Conservation (phyloP, 2,797 vertebrate species). For the Scomberomorus guttatus region DNA sequence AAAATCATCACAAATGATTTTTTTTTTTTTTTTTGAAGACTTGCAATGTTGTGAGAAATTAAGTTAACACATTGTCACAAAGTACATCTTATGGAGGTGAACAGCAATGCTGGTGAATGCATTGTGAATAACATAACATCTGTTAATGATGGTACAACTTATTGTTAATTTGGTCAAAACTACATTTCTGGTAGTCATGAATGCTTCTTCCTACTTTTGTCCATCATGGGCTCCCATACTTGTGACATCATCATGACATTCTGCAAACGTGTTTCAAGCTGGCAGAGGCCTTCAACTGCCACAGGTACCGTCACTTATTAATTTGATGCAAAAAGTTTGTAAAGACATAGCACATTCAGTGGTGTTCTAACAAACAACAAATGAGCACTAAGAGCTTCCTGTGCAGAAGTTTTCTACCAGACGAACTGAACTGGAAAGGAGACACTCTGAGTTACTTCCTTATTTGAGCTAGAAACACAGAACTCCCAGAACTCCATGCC, state of each 20-base stretch:
- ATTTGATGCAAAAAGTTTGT: conserved; percentile 2
- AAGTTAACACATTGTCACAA: not conserved
- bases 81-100: not conserved
- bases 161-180: not conserved
- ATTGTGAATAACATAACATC: not conserved
- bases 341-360: not conserved
- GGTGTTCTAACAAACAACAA: not conserved
- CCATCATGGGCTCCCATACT: conserved; percentile 66
- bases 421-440: conserved; percentile 19
- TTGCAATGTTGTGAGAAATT: not conserved
- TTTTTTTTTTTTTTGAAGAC: not conserved
- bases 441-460: conserved; percentile 71
- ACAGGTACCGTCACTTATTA: not conserved
- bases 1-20: conserved; percentile 1
- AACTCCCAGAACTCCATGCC: not conserved
- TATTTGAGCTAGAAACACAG: conserved; percentile 51
- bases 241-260: conserved; percentile 68
- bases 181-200: not conserved
- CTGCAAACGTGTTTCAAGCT: not conserved
- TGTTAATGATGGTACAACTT: not conserved
- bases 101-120: not conserved
- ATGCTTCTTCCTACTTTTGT: conserved; percentile 58
- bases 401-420: conserved; percentile 9
- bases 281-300: conserved; percentile 36
- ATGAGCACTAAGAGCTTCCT: conserved; percentile 14